Evolutionary conservation across 2,888 invertebrate species (phyloP).

Genomic region (Papilio elwesi): DNA sequence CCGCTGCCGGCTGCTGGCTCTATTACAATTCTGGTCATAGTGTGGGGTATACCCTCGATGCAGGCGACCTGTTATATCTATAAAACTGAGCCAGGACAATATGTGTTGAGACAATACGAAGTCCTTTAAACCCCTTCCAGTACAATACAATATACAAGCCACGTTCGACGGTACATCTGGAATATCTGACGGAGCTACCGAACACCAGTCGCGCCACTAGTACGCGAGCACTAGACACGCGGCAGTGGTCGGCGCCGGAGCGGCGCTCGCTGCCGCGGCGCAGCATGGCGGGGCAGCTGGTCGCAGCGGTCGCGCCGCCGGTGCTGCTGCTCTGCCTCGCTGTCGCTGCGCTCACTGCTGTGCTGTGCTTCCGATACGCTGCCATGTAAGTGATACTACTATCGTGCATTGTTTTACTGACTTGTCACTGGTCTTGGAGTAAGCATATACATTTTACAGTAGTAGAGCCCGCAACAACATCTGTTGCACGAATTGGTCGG

Average conservation of each 20-base stretch:
- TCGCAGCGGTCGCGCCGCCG: constrained; percentile 88
- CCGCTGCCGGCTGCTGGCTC: too few species aligned
- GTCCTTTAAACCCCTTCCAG: constrained; percentile 54
- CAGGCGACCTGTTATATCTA: too few species aligned
- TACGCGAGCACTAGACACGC: constrained; percentile 51
- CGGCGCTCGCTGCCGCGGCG: constrained; percentile 86
- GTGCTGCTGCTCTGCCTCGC: constrained; percentile 87
- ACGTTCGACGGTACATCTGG: constrained; percentile 64
- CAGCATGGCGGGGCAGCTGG: constrained; percentile 88
- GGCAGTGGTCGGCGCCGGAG: constrained; percentile 85
- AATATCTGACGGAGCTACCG: constrained; percentile 65
- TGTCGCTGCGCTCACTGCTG: constrained; percentile 87
- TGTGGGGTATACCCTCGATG: too few species aligned
- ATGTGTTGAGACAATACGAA: too few species aligned
- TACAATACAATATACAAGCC: constrained; percentile 74
- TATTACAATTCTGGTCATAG: too few species aligned
- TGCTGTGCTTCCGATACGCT: constrained; percentile 90
- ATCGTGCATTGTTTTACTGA: background rate
- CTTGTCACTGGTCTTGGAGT: background rate
- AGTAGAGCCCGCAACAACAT: too few species aligned
- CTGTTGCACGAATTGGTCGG: too few species aligned
- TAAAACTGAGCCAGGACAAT: too few species aligned
- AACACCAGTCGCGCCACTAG: constrained; percentile 53
- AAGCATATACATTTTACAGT: too few species aligned
- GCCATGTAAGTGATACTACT: constrained; percentile 87